Evolutionary conservation across 2,888 invertebrate species (phyloP).

Genomic region (Amphipyra tragopoginis): DNA sequence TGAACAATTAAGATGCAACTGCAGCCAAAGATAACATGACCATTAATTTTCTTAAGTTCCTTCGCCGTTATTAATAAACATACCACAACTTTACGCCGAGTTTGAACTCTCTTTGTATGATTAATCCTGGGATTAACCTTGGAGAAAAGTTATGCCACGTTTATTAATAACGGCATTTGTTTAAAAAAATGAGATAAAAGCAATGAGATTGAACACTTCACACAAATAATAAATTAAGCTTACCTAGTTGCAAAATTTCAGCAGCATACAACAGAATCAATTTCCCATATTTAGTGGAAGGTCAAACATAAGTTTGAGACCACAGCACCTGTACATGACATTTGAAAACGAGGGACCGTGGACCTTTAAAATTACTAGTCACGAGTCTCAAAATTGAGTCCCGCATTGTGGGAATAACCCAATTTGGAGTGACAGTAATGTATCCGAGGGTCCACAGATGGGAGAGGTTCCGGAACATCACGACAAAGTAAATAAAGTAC

Average conservation of each 20-base stretch:
- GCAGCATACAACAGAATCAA: conserved; percentile 42
- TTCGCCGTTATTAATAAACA: too few relatives aligned
- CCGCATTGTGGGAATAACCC: conserved; percentile 71
- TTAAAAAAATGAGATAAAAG: too few relatives aligned
- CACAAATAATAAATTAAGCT: not conserved
- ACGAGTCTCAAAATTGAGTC: conserved; percentile 71
- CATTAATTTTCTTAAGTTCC: not conserved
- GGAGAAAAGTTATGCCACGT: too few relatives aligned
- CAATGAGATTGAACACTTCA: not conserved
- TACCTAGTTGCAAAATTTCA: conserved; percentile 12
- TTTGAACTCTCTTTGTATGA: too few relatives aligned
- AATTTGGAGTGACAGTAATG: conserved; percentile 67
- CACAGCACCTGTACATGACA: conserved; percentile 77
- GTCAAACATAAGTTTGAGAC: conserved; percentile 53
- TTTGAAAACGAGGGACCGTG: conserved; percentile 65
- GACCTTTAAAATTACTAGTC: conserved; percentile 74
- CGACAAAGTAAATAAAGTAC: conserved; percentile 39
- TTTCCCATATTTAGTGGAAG: conserved; percentile 50
- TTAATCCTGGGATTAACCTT: too few relatives aligned
- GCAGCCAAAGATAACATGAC: not conserved
- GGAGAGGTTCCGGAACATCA: conserved; percentile 29
- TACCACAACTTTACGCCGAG: too few relatives aligned
- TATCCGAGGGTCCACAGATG: conserved; percentile 39
- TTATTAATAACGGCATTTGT: too few relatives aligned
- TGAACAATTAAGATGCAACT: not conserved